Base-by-base conservation (phyloP, 2,113 vertebrate genomes). In the Podarcis raffonei region DNA sequence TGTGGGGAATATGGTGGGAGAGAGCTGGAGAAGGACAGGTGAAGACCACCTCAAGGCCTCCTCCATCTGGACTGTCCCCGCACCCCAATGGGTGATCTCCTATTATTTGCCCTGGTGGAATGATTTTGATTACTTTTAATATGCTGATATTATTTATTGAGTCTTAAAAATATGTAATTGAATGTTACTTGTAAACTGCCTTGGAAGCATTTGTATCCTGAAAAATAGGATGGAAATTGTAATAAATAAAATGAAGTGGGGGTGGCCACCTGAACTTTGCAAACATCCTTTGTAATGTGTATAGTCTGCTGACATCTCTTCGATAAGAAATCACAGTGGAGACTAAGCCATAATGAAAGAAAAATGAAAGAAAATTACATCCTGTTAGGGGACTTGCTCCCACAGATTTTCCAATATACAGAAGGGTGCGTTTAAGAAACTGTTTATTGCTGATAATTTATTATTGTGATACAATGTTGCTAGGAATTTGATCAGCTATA, bases 401-500 rank as follows among this genome's bases (percentile, higher is more conserved):
- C 37, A 88, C 35, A 27, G 32, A 16, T 89, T 81, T 39, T 16
- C 57, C 25, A 89, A 74, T 72, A 90, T 87, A 86, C 5, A 85
- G 65, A 81, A 85, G 85, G 42, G 59, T 89, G 23, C 48, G 22
- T 4, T 16, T 86, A 23, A 76, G 62, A 90, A 79, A 12, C 16
- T 42, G 37, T 7, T 79, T 0, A 1, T 32, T 12, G 22, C 12
- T 88, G 80, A 81, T 82, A 30, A 35, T 59, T 87, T 86, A 6
- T 48, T 53, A 72, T 66, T 77, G 32, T 59, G 81, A 22, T 72
- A 69, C 35, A 39, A 1, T 42, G 87, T 91, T 94, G 85, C 89
- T 91, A 92, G 16, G 69, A 59, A 93, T 89, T 1, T n/a, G 53
- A 20, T 48, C 5, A 59, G 71, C 25, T 59, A 87, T 87, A 92